Base-by-base conservation (phyloP, 1,140 invertebrate genomes). In the Teleopsis dalmanni region DNA sequence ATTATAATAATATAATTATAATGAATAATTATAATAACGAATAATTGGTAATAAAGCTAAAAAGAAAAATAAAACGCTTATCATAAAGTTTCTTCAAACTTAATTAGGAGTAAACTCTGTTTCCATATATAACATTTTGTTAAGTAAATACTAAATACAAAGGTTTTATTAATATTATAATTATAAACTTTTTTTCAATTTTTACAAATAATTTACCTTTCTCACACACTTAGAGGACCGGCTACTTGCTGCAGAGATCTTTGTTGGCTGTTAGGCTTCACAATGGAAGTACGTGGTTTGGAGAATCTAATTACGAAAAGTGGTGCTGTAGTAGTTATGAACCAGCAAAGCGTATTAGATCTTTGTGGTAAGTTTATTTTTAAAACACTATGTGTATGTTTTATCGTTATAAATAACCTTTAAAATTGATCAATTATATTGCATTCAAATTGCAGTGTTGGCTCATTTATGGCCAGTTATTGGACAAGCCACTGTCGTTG, bases 271-370 rank as follows among this genome's bases (percentile, higher is more conserved):
- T 72, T 92, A n/a, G 88, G 88, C 13, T 72, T 91, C 13, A 79
- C 78, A 21, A 88, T 82, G 75, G 78, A 78, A 49, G 75, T 92
- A 4, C 75, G 79, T 38, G 88, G 88, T 3, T 65, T 78, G 44
- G 86, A 92, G 60, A 85, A 90, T 69, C 80, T 92, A 13, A 79
- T 84, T 8, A 76, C 83, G 59, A 78, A 85, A 21, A 76, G 79
- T 23, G 86, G 88, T 11, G 80, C 81, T 55, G 81, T 94, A 1
- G 77, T 92, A 3, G 69, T 92, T 4, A 81, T 90, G 16, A 94
- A 94, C 73, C 90, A 94, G 73, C 90, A 93, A 73, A 91, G 87
- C 69, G 72, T 76, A 5, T 58, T 89, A 23, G 87, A 90, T 65
- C 73, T 89, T 19, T 75, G 83, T 50, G 79, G 84, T 87, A 72